A percentile compares a stretch with the other conserved stretches of the same genome.
phyloP scores from a whole-genome alignment of 2,113 vertebrate genomes.

The Clinocottus analis region DNA sequence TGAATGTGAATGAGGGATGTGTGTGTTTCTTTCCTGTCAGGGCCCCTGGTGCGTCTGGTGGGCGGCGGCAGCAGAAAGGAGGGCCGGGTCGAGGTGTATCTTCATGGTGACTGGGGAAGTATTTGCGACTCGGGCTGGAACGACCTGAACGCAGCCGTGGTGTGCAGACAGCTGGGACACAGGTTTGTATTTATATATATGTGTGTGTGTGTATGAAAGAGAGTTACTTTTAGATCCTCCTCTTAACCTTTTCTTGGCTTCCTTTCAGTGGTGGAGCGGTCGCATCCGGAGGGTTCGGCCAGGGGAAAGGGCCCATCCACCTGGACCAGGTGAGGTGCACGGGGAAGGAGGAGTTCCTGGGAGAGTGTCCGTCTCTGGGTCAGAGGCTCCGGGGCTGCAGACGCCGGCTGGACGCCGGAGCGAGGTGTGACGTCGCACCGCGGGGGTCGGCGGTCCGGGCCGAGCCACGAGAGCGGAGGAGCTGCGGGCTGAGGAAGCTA shows the following conservation, averaged over 20 bases:
- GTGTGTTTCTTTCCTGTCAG: constrained; percentile 57
- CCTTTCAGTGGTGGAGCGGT: constrained; percentile 84
- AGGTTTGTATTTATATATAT: constrained; percentile 64
- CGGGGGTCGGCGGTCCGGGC: constrained; percentile 42
- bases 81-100: constrained; percentile 85
- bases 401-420: constrained; percentile 86
- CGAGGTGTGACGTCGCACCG: constrained; percentile 84
- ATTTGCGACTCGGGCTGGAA: constrained; percentile 87
- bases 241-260: background rate
- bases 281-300: constrained; percentile 85
- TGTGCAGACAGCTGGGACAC: constrained; percentile 86
- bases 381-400: constrained; percentile 84
- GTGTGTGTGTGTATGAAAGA: too few relatives aligned
- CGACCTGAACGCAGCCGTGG: constrained; percentile 81
- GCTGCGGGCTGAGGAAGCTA: constrained; percentile 81
- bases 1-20: constrained; percentile 55
- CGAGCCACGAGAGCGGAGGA: constrained; percentile 56
- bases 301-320: constrained; percentile 87
- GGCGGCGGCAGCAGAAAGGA: constrained; percentile 81
- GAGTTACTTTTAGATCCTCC: too few relatives aligned
- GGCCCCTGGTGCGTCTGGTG: constrained; percentile 81
- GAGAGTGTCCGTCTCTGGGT: constrained; percentile 81
- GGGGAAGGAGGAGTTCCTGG: constrained; percentile 88
- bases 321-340: constrained; percentile 89
- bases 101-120: constrained; percentile 85